phyloP scores from a whole-genome alignment of 2,888 invertebrate species.

The Eutolmus rufibarbis region DNA sequence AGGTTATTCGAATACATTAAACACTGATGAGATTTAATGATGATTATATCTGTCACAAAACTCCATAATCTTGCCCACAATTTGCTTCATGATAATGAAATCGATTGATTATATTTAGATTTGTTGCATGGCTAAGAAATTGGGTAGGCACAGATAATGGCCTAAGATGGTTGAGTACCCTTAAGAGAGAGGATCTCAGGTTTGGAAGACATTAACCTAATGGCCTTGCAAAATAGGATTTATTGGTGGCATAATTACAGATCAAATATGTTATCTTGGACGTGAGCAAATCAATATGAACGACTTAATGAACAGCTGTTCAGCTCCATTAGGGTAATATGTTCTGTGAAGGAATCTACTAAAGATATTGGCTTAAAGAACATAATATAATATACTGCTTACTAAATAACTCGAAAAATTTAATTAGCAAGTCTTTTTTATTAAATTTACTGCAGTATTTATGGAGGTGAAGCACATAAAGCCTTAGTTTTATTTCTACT shows the following conservation, averaged over 20 bases:
- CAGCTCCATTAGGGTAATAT: not conserved
- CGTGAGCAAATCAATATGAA: not conserved
- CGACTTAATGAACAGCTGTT: not conserved
- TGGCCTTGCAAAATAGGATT: not conserved
- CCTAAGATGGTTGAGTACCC: not conserved
- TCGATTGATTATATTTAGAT: not conserved
- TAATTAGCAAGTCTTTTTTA: not conserved
- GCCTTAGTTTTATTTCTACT: not conserved
- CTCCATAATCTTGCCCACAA: not conserved
- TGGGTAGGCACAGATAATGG: not conserved
- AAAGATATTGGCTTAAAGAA: not conserved
- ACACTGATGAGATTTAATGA: not conserved
- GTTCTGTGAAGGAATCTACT: not conserved
- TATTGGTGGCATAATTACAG: not conserved
- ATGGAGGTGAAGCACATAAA: not conserved
- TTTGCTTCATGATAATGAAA: not conserved
- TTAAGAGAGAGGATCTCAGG: not conserved
- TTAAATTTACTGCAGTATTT: not conserved
- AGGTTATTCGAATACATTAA: not conserved
- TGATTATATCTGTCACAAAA: not conserved
- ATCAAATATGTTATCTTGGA: not conserved
- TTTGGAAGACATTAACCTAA: not conserved
- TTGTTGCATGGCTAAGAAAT: not conserved
- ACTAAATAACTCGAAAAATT: not conserved
- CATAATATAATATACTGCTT: not conserved